Evolutionary conservation across 2,113 vertebrate species (phyloP).

Genomic region (Smithornis capensis): DNA sequence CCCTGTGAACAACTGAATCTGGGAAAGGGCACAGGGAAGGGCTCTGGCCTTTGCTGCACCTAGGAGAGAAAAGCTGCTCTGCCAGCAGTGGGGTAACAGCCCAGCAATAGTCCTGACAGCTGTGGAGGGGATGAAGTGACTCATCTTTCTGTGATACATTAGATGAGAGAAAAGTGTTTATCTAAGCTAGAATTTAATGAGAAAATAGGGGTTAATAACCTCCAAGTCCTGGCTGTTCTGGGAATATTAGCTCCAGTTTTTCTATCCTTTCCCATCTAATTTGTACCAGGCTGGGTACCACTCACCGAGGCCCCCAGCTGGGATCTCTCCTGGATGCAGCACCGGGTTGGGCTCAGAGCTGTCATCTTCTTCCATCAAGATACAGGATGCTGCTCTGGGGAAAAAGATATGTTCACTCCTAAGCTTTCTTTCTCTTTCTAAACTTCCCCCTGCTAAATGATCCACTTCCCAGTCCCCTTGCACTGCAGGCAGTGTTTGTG

Average conservation of each 20-base stretch:
- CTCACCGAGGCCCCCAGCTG: neutral
- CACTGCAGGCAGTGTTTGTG: neutral
- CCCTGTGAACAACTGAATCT: neutral
- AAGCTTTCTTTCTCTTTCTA: neutral
- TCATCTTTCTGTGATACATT: neutral
- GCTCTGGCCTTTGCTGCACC: neutral
- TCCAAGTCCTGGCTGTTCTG: neutral
- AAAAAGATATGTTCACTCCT: neutral
- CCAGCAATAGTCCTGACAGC: neutral
- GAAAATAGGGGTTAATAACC: constrained; percentile 12
- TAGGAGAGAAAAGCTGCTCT: neutral
- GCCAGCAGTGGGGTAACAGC: neutral
- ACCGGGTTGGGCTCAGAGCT: neutral
- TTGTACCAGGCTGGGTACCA: neutral
- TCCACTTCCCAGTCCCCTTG: neutral
- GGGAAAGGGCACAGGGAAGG: neutral
- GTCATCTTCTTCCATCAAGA: neutral
- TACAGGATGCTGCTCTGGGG: neutral
- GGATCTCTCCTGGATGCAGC: neutral
- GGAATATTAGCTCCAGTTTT: neutral
- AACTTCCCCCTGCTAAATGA: neutral
- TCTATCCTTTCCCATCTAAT: neutral
- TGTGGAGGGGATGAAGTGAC: neutral
- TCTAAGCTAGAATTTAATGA: constrained; percentile 21
- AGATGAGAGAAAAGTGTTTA: neutral